phyloP scores from a whole-genome alignment of 1,140 invertebrate species.

The Manduca sexta region DNA sequence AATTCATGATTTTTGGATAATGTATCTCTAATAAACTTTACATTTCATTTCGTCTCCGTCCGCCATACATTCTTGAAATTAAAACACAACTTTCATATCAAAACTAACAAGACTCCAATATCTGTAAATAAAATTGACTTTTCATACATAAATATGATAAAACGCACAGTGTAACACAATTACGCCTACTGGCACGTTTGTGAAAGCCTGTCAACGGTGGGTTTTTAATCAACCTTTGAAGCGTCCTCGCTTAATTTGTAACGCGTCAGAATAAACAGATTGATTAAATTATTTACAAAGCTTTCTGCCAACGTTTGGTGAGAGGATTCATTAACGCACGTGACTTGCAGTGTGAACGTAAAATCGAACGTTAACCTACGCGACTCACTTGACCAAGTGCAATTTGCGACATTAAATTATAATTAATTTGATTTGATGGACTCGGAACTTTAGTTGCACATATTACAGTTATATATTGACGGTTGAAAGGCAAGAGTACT shows the following conservation, averaged over 20 bases:
- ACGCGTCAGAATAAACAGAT: constrained; percentile 41
- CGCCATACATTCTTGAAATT: too few species aligned
- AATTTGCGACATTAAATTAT: constrained; percentile 22
- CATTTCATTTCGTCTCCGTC: too few species aligned
- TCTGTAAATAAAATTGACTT: too few species aligned
- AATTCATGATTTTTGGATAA: too few species aligned
- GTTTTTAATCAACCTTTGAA: constrained; percentile 26
- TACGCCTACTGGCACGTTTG: too few species aligned
- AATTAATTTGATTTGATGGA: constrained; percentile 29
- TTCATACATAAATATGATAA: too few species aligned
- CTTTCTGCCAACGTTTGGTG: constrained; percentile 26
- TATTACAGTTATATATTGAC: too few species aligned
- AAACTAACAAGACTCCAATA: too few species aligned
- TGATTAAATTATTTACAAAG: constrained; percentile 44
- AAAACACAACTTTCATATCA: too few species aligned
- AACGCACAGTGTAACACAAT: too few species aligned
- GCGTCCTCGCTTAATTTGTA: constrained; percentile 27
- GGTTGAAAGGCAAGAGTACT: too few species aligned
- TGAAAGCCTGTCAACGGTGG: not conserved
- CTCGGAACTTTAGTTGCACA: constrained; percentile 55
- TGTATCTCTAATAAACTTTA: too few species aligned
- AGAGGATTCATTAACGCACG: constrained; percentile 59
- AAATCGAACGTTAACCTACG: constrained; percentile 45
- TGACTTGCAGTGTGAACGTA: constrained; percentile 51
- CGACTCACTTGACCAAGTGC: constrained; percentile 23